phyloP scores from a whole-genome alignment of 1,140 invertebrate species.

The Melipona quadrifasciata region DNA sequence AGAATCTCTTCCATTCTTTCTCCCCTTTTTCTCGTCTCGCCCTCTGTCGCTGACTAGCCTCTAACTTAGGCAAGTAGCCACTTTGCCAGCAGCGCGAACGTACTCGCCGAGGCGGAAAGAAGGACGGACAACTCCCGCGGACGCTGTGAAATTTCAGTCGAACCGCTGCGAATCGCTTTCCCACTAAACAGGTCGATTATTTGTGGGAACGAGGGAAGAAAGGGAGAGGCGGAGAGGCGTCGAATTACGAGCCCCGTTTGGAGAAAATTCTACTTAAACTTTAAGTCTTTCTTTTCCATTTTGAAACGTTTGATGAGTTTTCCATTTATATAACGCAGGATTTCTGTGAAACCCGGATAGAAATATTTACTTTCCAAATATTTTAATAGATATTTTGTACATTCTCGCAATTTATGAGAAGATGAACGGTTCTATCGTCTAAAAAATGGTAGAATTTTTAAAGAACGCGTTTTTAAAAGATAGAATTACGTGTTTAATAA shows the following conservation, averaged over 20 bases:
- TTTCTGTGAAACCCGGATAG: too few species aligned
- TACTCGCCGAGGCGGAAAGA: slow-evolving; percentile 54
- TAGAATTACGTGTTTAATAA: too few species aligned
- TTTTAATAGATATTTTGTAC: too few species aligned
- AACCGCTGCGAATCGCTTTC: slow-evolving; percentile 42
- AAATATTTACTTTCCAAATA: too few species aligned
- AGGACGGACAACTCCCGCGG: slow-evolving; percentile 12
- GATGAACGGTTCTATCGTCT: too few species aligned
- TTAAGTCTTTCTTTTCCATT: too few species aligned
- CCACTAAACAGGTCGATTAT: slow-evolving; percentile 30
- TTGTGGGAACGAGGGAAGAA: not conserved
- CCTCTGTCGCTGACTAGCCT: not conserved
- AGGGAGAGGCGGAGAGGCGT: not conserved
- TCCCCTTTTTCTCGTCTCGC: slow-evolving; percentile 2
- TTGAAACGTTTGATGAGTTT: not conserved
- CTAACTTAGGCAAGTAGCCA: slow-evolving; percentile 67
- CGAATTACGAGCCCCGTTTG: not conserved
- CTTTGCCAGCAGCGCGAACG: slow-evolving; percentile 58
- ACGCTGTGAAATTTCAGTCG: slow-evolving; percentile 47
- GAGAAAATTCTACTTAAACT: not conserved
- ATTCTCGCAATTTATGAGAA: too few species aligned
- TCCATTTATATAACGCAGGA: not conserved
- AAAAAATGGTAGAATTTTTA: too few species aligned
- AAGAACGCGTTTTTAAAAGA: too few species aligned
- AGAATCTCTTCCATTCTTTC: slow-evolving; percentile 33